Base-by-base conservation (phyloP, 2,888 invertebrate species). In the Choristoneura rosaceana region DNA sequence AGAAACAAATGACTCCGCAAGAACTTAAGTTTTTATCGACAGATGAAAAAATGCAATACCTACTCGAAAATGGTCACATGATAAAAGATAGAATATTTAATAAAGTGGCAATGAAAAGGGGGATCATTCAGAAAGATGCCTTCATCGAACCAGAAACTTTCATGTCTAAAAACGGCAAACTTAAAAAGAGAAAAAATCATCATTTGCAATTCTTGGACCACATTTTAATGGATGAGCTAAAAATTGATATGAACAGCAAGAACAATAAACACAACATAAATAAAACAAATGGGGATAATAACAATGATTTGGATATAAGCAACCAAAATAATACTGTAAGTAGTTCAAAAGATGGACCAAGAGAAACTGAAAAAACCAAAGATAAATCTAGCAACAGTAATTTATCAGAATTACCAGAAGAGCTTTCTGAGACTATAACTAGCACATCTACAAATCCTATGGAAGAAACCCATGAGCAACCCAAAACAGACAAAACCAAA, bases 271-370 rank as follows among this genome's bases (percentile, higher is more conserved):
- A 60, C 63, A 77, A 52, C 60, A 77, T 73, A 74, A 65, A 71
- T 75, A 60, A 74, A 62, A 59, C 76, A 41, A 74, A 73, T 70
- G 77, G 79, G 17, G 82, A 87, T 76, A 94, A 95, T 87, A 95
- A 95, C 84, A 90, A 94, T 89, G 87, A 92, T 84, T 83, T 88
- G 83, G 89, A 84, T 76, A 81, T 88, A 73, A 86, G 81, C 76
- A 80, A 91, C 73, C 85, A 90, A 78, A 92, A 90, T 76, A 80
- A 79, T 68, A 79, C 69, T 70, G 38, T 74, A 63, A 63, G 66
- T 34, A 41, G 75, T 73, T 62, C 59, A 71, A 75, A 62, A 74
- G 41, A 58, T 17, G 47, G 58, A 55, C n/a, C 52, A 43, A 69
- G 68, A 62, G 14, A 69, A 65, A 66, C 12, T 33, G 67, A 64